Evolutionary conservation across 2,113 vertebrate species (phyloP).

Genomic region (Glaucidium brasilianum): DNA sequence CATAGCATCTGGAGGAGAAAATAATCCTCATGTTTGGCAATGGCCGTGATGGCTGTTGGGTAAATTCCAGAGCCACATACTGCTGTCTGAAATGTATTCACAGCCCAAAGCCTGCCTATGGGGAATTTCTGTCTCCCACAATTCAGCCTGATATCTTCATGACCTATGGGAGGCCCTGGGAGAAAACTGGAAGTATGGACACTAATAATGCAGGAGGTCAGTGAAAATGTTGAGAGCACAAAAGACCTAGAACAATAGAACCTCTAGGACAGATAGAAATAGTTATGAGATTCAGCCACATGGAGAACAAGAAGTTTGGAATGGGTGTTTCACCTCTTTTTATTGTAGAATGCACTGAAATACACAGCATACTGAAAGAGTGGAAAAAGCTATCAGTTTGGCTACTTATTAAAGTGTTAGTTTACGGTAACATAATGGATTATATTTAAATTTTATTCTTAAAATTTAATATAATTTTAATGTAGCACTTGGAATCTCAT

Average conservation of each 20-base stretch:
- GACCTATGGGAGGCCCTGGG: background rate
- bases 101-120: background rate
- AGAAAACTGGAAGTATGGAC: background rate
- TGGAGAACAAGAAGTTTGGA: background rate
- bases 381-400: background rate
- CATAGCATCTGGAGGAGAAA: background rate
- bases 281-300: background rate
- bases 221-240: background rate
- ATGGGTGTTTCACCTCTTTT: background rate
- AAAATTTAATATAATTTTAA: background rate
- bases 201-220: background rate
- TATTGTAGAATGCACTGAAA: background rate
- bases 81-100: background rate
- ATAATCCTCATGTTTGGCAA: background rate
- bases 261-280: background rate
- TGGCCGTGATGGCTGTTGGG: rapidly evolving
- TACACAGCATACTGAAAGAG: background rate
- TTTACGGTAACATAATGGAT: background rate
- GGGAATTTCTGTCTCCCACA: background rate
- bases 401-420: background rate
- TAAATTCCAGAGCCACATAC: background rate
- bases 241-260: background rate
- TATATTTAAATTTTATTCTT: background rate
- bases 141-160: background rate
- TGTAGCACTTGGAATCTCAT: background rate